Base-by-base conservation (phyloP, 2,113 vertebrate species). In the Pholis gunnellus region DNA sequence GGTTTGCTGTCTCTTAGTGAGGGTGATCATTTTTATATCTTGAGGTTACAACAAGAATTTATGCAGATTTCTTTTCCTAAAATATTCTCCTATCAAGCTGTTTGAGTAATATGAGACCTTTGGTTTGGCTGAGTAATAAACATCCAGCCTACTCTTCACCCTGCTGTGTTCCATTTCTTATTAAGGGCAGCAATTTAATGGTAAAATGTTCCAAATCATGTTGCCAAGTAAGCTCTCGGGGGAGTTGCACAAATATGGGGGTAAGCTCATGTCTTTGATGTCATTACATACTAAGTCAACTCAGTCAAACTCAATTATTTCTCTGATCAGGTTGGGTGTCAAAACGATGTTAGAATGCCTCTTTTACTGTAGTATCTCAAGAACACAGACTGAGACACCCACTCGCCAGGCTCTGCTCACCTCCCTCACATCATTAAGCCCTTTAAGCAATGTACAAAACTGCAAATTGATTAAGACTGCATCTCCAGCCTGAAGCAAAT, bases 301-400 rank as follows among this genome's bases (percentile, higher is more conserved):
- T 87, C 38, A 83, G 79, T 92, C 85, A 92, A 92, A 91, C 72
- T 85, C 71, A 84, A 81, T 91, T 80, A 87, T 86, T 90, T 87
- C 70, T 89, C 72, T 76, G 77, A 88, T 87, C 80, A 81, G 67
- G 65, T 75, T 77, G 64, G 72, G 63, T 84, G 82, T 90, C 69
- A 88, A 70, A 83, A 82, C 64, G 4, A 86, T 84, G 54, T 81
- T 77, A 46, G 27, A 79, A 76, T 46, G 81, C 75, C 72, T 70
- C 38, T 83, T 82, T 81, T 81, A 72, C 70, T 72, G 77, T 69
- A 75, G 70, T 87, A 87, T 88, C 84, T 81, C 73, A 69, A 65
- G 65, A 75, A 72, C 72, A 66, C 75, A 87, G 84, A 68, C 70
- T 70, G 46, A 79, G 63, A 71, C 65, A 46, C 66, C 69, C 63